A percentile compares a stretch with the other conserved stretches of the same genome.
Conservation (phyloP, 2,888 invertebrate species). For the Caenorhabditis sp. region DNA sequence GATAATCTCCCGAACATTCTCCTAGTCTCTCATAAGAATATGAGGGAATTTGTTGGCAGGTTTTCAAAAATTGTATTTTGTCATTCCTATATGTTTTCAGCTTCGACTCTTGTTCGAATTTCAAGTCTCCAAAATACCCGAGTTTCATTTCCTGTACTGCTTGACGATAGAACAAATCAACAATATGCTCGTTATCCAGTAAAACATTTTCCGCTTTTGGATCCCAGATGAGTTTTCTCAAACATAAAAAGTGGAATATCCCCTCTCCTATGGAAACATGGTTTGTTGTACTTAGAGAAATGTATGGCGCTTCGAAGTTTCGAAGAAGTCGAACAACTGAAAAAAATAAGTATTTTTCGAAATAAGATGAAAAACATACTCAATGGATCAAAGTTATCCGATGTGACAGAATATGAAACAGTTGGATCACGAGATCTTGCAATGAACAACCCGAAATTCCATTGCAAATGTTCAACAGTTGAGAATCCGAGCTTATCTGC, state of each 20-base stretch:
- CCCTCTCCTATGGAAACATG: conserved; percentile 52
- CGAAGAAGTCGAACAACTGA: conserved; percentile 86
- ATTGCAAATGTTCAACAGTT: conserved; percentile 81
- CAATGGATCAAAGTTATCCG: conserved; percentile 41
- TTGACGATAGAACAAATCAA: conserved; percentile 57
- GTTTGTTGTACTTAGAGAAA: conserved; percentile 77
- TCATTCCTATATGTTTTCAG: conserved; percentile 36
- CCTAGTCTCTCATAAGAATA: conserved; percentile 89
- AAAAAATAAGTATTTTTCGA: conserved; percentile 36
- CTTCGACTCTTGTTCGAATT: conserved; percentile 26
- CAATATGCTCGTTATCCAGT: conserved; percentile 51
- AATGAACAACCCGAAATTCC: conserved; percentile 89
- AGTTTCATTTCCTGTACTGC: conserved; percentile 37
- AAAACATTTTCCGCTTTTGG: conserved; percentile 56
- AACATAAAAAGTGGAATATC: conserved; percentile 39
- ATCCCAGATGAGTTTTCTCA: conserved; percentile 54
- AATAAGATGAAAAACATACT: conserved; percentile 31
- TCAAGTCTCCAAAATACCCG: conserved; percentile 19
- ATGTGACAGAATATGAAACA: conserved; percentile 18
- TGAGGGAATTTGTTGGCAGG: conserved; percentile 83
- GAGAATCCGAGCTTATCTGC: conserved; percentile 80
- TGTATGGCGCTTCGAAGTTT: conserved; percentile 95
- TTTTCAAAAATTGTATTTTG: conserved; percentile 80
- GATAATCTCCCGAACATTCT: conserved; percentile 54
- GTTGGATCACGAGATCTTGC: conserved; percentile 76